These are phyloP conservation scores for Zeus faber DNA, from an alignment of 2,113 vertebrate genomes.

Conservation along the genomic window DNA sequence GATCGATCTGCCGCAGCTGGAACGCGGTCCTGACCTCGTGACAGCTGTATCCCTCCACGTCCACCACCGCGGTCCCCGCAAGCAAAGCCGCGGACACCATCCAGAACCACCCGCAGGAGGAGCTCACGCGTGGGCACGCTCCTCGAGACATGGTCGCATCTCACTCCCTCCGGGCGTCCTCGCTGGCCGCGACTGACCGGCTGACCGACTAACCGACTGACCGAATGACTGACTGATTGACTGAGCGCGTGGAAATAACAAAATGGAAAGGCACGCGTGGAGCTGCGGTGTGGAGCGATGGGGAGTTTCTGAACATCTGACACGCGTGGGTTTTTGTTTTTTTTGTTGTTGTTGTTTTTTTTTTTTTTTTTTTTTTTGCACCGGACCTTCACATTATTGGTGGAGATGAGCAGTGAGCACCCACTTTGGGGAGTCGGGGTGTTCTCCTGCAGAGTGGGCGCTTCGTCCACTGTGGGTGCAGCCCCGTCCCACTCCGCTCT, in stretches of 20 bases:
- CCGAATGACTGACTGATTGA: background rate
- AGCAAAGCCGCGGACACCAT: conserved; percentile 61
- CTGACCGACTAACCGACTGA: background rate
- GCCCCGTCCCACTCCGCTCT: conserved; percentile 48
- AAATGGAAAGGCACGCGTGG: conserved; percentile 8
- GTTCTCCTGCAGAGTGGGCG: conserved; percentile 34
- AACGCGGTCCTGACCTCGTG: conserved; percentile 88
- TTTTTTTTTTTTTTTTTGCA: conserved; percentile 10
- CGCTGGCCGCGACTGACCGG: conserved; percentile 22
- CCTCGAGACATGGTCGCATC: conserved; percentile 79
- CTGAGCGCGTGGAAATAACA: too few relatives aligned
- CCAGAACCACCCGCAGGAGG: conserved; percentile 56
- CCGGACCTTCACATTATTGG: conserved; percentile 66
- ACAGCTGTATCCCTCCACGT: conserved; percentile 80
- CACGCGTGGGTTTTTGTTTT: background rate
- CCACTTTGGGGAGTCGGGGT: conserved; percentile 34
- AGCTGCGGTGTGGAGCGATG: conserved; percentile 36
- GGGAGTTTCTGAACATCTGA: conserved; percentile 49
- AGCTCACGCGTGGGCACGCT: conserved; percentile 68
- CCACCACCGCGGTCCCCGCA: conserved; percentile 48
- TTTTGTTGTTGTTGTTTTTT: too few relatives aligned
- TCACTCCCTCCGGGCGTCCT: conserved; percentile 61
- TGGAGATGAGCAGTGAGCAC: conserved; percentile 40
- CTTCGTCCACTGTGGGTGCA: conserved; percentile 41
- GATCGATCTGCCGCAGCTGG: conserved; percentile 85